Evolutionary conservation across 23 tunicate genomes (phyloP), one percentile per base, ranked within the genome.

Genomic region (Trididemnum clinides): DNA sequence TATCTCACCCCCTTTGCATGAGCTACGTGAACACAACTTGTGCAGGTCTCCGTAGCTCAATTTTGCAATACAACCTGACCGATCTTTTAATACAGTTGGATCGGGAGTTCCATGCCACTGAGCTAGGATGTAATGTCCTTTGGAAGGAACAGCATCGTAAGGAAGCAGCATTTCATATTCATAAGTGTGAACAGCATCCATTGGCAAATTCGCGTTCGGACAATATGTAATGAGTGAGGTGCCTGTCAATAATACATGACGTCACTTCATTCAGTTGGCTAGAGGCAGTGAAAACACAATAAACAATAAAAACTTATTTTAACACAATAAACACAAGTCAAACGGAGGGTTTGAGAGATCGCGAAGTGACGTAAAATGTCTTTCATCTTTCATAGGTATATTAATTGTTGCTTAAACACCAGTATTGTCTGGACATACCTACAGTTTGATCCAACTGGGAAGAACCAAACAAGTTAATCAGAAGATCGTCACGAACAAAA

Each of bases 81-180:
- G 80, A 64, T 93, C 98, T 39, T 62, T 37, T 0, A 93, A 26
- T 37, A 93, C 72, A 30, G 73, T 93, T 18, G 92, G 90, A 70
- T 93, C 91, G 10, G 98, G 71, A 19, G 93, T 62, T 10, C 98
- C 98, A 64, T 93, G 98, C 98, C 98, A 93, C 64, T 93, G 98
- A 35, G 98, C 64, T 20, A 93, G 19, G 34, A 93, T 84, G 73
- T 80, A 93, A 33, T 50, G 33, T 22, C 90, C 93, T 0, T 59
- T 31, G 0, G 18, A 1, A 6, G 78, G 34, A 33, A 88, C 69
- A 62, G 85, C 98, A 2, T 33, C 33, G 30, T 73, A 64, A 26
- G 91, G 82, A 0, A 92, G 57, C 51, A 64, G 78, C 21, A 92
- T 7, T 25, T 92, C 89, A 66, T 92, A 92, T 6, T 69, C 22